Evolutionary conservation across 2,113 vertebrate genomes (phyloP), one percentile per base, ranked within the genome.

Genomic region (Sinocyclocheilus rhinocerous): DNA sequence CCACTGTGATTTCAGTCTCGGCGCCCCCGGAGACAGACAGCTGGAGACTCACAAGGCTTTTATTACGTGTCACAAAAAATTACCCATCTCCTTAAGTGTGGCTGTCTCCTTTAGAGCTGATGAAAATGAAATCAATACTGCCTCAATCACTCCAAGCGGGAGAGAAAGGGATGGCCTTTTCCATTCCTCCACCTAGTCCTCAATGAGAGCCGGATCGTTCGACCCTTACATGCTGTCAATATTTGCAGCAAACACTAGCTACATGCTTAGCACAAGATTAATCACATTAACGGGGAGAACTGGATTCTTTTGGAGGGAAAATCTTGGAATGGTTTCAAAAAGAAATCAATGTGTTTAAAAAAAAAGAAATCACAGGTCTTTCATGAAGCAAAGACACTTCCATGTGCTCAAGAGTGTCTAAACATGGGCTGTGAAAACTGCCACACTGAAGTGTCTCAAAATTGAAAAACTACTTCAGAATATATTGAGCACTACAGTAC

Each of bases 91-190:
- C 18, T 78, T 85, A 78, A 79, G 76, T 29, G 76, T 70, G 42
- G 42, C 36, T 79, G 65, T 76, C 76, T 79, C 76, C 84, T 80
- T 85, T 42, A 75, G 20, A 73, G 57, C 79, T 82, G 55, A 84
- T 84, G 85, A 82, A 75, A 82, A 86, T 65, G 11, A 82, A 86
- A 86, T 82, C 79, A 86, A 82, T 86, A 81, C 61, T 26, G 48
- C 22, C 70, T 70, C 78, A 82, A 76, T 82, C 57, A 73, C 55
- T 82, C 39, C 65, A 48, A 75, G 70, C 24, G 7, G 59, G 57
- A 65, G 61, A 78, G 78, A 86, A 76, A 20, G 80, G 29, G 20
- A 76, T 39, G 69, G 70, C 79, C 70, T 82, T 82, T 86, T n/a
- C 81, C 65, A 84, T 55, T 84, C 69, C 36, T 36, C 70, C 79